Percentiles rank a stretch among this genome's conserved stretches.
Conservation (phyloP, 2,113 vertebrate genomes). For the Plectropomus leopardus region DNA sequence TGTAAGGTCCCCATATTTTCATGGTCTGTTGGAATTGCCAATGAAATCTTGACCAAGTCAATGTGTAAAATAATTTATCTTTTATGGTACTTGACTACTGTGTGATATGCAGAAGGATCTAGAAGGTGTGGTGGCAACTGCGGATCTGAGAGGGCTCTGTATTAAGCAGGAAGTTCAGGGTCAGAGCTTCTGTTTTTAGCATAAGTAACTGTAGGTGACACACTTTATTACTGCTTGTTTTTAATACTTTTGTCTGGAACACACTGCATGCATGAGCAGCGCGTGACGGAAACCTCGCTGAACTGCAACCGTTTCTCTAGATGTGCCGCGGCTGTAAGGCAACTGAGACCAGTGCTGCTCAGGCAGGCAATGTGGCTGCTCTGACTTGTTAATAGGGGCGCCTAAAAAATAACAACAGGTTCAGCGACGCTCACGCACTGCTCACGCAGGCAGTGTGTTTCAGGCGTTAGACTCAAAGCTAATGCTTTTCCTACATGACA, state of each 20-base stretch:
- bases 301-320: too few relatives aligned
- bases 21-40: background rate
- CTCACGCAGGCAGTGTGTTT: too few relatives aligned
- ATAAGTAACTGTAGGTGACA: background rate
- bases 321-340: too few relatives aligned
- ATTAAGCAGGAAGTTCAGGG: background rate
- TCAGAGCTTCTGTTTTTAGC: background rate
- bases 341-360: too few relatives aligned
- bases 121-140: conserved; percentile 19
- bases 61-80: background rate
- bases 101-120: background rate
- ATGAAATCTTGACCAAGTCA: background rate
- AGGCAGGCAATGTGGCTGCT: too few relatives aligned
- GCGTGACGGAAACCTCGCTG: too few relatives aligned
- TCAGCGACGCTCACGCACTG: too few relatives aligned
- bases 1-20: background rate
- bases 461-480: background rate
- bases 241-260: too few relatives aligned
- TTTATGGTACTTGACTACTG: background rate
- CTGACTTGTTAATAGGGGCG: too few relatives aligned
- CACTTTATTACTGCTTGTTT: background rate
- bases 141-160: conserved; percentile 1
- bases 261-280: too few relatives aligned
- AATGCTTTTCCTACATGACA: background rate
- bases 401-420: too few relatives aligned